Conservation (phyloP, 1,140 invertebrate species). For the Trichoplusia ni region DNA sequence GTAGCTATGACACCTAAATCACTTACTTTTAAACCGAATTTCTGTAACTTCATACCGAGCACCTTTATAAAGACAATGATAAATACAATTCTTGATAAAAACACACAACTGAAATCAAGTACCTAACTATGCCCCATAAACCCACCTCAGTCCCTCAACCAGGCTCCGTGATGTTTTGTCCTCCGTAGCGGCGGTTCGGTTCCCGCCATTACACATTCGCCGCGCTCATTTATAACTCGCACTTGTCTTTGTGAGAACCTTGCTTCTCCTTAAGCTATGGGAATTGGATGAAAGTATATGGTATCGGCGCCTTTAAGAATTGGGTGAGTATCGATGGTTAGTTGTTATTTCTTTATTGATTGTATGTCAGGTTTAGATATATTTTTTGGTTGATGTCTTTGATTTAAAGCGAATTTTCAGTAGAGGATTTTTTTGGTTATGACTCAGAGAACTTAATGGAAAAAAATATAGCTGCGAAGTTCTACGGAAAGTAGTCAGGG, state of each 20-base stretch:
- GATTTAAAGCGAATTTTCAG: too few relatives aligned
- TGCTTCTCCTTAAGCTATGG: slow-evolving; percentile 4
- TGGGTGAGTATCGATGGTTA: background rate
- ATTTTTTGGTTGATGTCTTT: too few relatives aligned
- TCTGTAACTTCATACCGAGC: too few relatives aligned
- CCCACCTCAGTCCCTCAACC: slow-evolving; percentile 5
- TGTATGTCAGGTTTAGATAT: too few relatives aligned
- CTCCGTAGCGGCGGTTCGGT: slow-evolving; percentile 34
- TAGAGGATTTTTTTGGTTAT: too few relatives aligned
- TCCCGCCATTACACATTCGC: slow-evolving; percentile 63
- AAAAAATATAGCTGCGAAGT: too few relatives aligned
- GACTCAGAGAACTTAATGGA: too few relatives aligned
- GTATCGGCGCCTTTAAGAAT: background rate
- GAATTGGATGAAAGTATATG: slow-evolving; percentile 7
- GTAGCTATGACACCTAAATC: too few relatives aligned
- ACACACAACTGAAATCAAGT: background rate
- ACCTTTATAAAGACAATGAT: too few relatives aligned
- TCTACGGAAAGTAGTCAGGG: too few relatives aligned
- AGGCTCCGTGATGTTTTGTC: slow-evolving; percentile 9
- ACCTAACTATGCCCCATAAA: background rate
- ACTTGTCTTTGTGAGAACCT: slow-evolving; percentile 51
- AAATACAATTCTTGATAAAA: background rate
- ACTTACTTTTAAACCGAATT: too few relatives aligned
- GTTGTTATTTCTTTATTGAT: background rate
- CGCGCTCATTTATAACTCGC: slow-evolving; percentile 56